Percentiles rank a stretch among this genome's conserved stretches.
Conservation (phyloP, 2,888 invertebrate species). For the Megaustenia siamemsis region DNA sequence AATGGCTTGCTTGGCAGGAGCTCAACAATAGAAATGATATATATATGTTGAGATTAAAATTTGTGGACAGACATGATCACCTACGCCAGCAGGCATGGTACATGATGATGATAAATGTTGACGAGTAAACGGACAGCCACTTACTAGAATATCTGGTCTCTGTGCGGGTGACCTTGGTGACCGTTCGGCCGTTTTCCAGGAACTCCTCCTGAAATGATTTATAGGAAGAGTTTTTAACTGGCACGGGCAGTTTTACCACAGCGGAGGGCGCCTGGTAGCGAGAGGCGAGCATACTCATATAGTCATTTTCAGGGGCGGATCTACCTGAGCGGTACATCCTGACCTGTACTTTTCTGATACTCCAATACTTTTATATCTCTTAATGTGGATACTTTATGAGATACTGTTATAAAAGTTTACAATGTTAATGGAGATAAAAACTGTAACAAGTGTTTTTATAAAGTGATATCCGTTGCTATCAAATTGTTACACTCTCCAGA, state of each 20-base stretch:
- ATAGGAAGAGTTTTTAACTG: constrained; percentile 39
- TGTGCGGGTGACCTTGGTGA: constrained; percentile 26
- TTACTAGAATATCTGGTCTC: constrained; percentile 37
- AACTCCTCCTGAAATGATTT: constrained; percentile 52
- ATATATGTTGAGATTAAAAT: too few species aligned
- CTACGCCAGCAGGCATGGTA: too few species aligned
- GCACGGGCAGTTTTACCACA: not conserved
- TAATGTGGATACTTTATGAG: too few species aligned
- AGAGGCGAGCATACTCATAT: constrained; percentile 45
- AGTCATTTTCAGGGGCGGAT: constrained; percentile 49
- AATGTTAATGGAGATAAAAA: too few species aligned
- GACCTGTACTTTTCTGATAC: not conserved
- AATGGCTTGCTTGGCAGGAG: too few species aligned
- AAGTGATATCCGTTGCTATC: too few species aligned
- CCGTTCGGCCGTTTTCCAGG: constrained; percentile 32
- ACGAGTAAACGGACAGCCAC: not conserved
- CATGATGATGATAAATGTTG: not conserved
- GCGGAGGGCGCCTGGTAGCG: constrained; percentile 26
- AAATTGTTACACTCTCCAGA: too few species aligned
- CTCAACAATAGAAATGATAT: too few species aligned
- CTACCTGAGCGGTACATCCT: constrained; percentile 8
- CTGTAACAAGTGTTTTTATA: too few species aligned
- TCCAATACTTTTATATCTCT: too few species aligned
- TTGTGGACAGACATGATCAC: too few species aligned
- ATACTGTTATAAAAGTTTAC: too few species aligned